Conservation (phyloP, 2,797 vertebrate species). For the Phalanger gymnotis region DNA sequence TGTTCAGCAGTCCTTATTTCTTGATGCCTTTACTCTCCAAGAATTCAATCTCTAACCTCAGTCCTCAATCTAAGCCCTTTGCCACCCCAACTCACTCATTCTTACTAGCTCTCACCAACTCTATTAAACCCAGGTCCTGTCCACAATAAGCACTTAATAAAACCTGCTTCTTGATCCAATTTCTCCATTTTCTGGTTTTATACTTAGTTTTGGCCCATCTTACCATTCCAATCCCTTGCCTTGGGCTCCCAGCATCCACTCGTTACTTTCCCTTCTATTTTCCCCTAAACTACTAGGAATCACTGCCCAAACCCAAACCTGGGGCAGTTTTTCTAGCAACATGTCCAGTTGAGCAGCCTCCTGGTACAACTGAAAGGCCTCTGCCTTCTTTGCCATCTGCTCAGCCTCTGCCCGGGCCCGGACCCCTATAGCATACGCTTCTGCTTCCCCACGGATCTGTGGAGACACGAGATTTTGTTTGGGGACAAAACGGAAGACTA, state of each 20-base stretch:
- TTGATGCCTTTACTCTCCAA: neutral
- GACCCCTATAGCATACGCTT: conserved; percentile 92
- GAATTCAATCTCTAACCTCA: neutral
- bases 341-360: conserved; percentile 96
- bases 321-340: conserved; percentile 94
- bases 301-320: conserved; percentile 82
- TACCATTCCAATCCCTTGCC: neutral
- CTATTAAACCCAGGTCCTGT: neutral
- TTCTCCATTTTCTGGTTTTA: neutral
- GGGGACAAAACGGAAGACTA: neutral
- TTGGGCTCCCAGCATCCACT: neutral
- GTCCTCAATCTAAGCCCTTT: neutral
- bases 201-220: neutral
- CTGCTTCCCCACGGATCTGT: conserved; percentile 93
- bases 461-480: neutral
- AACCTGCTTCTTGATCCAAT: neutral
- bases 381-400: conserved; percentile 95
- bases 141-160: neutral
- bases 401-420: conserved; percentile 93
- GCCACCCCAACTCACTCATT: neutral
- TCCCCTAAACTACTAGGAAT: neutral
- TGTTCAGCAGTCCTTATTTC: neutral
- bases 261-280: neutral
- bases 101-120: neutral
- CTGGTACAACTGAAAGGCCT: conserved; percentile 93